Evolutionary conservation across 1,140 invertebrate genomes (phyloP), one percentile per base, ranked within the genome.

Genomic region (Bombus breviceps): DNA sequence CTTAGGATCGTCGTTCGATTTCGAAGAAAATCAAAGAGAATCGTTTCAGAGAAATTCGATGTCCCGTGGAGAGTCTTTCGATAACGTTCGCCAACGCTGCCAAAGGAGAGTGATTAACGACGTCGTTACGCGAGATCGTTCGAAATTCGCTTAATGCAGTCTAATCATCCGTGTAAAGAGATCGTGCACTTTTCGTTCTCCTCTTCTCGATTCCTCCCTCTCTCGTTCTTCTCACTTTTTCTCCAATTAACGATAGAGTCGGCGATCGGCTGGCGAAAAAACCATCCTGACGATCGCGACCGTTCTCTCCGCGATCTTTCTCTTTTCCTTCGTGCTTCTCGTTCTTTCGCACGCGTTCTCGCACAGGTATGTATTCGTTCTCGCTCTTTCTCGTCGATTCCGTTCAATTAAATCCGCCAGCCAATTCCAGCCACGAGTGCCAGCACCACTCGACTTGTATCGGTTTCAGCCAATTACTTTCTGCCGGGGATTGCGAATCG

Each of bases 381-480:
- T 82, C 72, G 75, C 71, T 68, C 8, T 80, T 71, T 87, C 81
- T 87, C 37, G 41, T 90, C 81, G 87, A 84, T 92, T 92, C 86
- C 88, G 78, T 90, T 85, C 88, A 90, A 92, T 91, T 92, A 91
- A 84, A 85, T 88, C 74, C 59, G 39, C 76, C 81, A 83, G 78
- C 71, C 89, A 91, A 86, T 91, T 84, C 57, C 83, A 87, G 76
- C 68, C 53, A 85, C 62, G 34, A 85, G 86, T 77, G 73, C 6
- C 79, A 18, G 34, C 25, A 73, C 34, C 85, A 88, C 90, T 89
- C 71, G 66, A 88, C 84, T 90, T 90, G 91, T 92, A 92, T 92
- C 91, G 82, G 78, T 91, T 93, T 93, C 89, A 85, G 81, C 90
- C 91, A 92, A 93, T 93, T 92, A 91, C 89, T 84, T 86, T 75